phyloP scores from a whole-genome alignment of 1,140 invertebrate genomes.

The Batillaria attramentaria region DNA sequence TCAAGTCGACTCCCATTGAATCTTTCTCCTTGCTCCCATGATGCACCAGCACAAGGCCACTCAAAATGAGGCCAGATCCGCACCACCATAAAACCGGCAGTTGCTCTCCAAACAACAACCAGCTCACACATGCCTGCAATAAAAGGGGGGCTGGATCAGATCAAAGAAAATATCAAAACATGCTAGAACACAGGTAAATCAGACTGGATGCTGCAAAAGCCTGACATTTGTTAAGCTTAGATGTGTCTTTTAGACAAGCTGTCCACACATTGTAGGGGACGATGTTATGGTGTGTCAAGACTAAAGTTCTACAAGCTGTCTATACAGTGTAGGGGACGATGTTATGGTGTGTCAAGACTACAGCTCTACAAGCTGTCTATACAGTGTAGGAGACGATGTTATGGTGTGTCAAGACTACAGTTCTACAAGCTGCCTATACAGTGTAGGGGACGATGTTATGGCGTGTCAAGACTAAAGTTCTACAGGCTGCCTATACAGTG shows the following conservation, averaged over 20 bases:
- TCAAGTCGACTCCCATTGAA: neutral
- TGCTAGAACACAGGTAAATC: neutral
- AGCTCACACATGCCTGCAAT: slow-evolving; percentile 44
- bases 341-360: neutral
- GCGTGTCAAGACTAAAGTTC: too few relatives aligned
- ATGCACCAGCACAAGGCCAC: slow-evolving; percentile 47
- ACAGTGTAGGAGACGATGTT: too few relatives aligned
- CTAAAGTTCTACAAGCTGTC: neutral
- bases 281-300: too few relatives aligned
- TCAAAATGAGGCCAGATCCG: slow-evolving; percentile 43
- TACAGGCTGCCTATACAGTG: too few relatives aligned
- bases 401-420: too few relatives aligned
- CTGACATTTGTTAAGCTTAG: too few relatives aligned
- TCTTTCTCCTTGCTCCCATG: slow-evolving; percentile 34
- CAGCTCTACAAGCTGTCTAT: neutral
- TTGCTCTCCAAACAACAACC: slow-evolving; percentile 44
- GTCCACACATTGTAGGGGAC: too few relatives aligned
- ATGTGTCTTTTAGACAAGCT: neutral
- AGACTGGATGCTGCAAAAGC: neutral
- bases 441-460: too few relatives aligned
- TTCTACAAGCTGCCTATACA: too few relatives aligned
- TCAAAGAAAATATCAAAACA: neutral
- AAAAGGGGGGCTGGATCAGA: neutral
- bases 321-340: neutral
- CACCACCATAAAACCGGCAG: slow-evolving; percentile 48